These are phyloP conservation scores for Plecotus auritus DNA, from an alignment of 2,113 vertebrate genomes.

Conservation along the genomic window DNA sequence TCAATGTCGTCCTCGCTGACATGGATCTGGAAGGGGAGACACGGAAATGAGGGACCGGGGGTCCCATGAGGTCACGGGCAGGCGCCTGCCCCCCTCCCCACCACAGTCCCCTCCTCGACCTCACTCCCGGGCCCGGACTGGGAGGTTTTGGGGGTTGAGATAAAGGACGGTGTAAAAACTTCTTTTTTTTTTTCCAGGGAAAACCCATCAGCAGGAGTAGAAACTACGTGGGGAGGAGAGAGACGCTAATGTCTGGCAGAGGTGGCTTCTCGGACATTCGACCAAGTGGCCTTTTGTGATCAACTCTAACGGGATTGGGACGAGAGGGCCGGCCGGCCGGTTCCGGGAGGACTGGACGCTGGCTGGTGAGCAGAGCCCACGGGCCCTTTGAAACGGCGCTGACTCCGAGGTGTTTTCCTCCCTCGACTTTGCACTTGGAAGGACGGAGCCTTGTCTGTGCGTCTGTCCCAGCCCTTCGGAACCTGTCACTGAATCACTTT, in stretches of 20 bases:
- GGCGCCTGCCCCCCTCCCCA: rapidly evolving
- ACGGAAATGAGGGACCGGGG: rapidly evolving
- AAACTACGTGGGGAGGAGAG: not conserved
- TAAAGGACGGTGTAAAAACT: not conserved
- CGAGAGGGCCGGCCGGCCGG: not conserved
- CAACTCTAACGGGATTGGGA: not conserved
- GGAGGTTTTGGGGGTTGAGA: not conserved
- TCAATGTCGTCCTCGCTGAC: slow-evolving; percentile 81
- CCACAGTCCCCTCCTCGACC: rapidly evolving
- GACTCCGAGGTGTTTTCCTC: not conserved
- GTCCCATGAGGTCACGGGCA: rapidly evolving
- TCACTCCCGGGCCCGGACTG: not conserved
- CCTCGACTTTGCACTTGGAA: not conserved
- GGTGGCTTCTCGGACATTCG: not conserved
- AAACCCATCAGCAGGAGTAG: not conserved
- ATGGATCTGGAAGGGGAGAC: slow-evolving; percentile 59
- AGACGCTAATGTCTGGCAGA: not conserved
- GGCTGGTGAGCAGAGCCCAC: not conserved
- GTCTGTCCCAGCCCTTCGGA: not conserved
- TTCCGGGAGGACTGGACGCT: not conserved
- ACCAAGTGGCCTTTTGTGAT: not conserved
- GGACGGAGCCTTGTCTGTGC: not conserved
- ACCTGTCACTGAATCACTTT: not conserved
- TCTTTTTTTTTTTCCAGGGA: not conserved
- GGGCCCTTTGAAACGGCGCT: not conserved